Conservation (phyloP, 2,113 vertebrate species). For the Conger conger region DNA sequence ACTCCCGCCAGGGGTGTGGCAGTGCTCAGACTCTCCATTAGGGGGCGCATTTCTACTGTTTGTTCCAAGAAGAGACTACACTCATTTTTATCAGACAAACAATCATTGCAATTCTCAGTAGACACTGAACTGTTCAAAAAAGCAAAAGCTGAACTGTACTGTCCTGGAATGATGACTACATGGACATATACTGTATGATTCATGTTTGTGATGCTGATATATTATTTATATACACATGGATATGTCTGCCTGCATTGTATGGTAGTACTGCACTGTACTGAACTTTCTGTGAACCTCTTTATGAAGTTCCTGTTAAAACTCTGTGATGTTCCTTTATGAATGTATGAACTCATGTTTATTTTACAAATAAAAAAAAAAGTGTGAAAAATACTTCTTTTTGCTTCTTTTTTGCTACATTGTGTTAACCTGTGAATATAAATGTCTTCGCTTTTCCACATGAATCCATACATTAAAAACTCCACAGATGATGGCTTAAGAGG, state of each 20-base stretch:
- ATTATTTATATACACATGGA: neutral
- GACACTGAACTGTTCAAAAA: constrained; percentile 33
- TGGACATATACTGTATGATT: constrained; percentile 3
- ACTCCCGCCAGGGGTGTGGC: neutral
- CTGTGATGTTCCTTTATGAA: neutral
- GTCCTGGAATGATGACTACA: neutral
- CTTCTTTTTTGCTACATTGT: neutral
- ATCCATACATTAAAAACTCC: neutral
- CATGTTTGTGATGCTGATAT: neutral
- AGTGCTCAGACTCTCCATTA: neutral
- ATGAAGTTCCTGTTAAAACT: too few species aligned
- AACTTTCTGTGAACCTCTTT: neutral
- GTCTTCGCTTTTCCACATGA: neutral
- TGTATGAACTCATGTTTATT: neutral
- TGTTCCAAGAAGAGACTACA: constrained; percentile 39
- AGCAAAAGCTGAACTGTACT: neutral
- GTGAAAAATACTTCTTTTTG: neutral
- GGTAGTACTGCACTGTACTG: neutral
- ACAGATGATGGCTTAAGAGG: too few species aligned
- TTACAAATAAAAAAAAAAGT: neutral
- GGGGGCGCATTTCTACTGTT: constrained; percentile 41
- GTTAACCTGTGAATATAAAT: neutral
- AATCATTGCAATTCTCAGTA: neutral
- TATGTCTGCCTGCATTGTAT: neutral
- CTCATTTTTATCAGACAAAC: neutral